These are phyloP conservation scores for Ethmia dodecea DNA, from an alignment of 2,888 invertebrate genomes.

Conservation along the genomic window DNA sequence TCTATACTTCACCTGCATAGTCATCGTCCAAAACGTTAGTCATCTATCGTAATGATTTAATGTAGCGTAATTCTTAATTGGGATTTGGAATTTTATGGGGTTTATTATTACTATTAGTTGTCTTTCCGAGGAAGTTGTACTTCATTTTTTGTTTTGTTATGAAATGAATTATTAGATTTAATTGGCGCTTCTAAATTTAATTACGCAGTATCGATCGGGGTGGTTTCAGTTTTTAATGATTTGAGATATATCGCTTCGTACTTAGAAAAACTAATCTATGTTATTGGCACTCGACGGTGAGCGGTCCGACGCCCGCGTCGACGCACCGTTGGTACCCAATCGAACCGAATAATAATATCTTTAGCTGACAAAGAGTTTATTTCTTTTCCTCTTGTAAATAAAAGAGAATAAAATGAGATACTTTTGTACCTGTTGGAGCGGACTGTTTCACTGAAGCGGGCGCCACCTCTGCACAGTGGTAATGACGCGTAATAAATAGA, in stretches of 20 bases:
- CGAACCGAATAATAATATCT: slow-evolving; percentile 27
- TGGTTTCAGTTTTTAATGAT: slow-evolving; percentile 24
- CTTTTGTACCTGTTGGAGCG: slow-evolving; percentile 69
- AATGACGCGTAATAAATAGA: too few species aligned
- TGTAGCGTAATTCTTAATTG: slow-evolving; percentile 18
- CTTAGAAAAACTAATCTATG: slow-evolving; percentile 36
- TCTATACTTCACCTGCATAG: slow-evolving; percentile 41
- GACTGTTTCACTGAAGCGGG: slow-evolving; percentile 16
- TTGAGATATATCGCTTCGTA: slow-evolving; percentile 56
- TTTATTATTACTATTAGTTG: slow-evolving; percentile 24
- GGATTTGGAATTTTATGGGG: slow-evolving; percentile 24
- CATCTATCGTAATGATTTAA: slow-evolving; percentile 24
- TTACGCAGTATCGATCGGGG: slow-evolving; percentile 27
- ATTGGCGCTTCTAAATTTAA: slow-evolving; percentile 34
- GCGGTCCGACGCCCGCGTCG: slow-evolving; percentile 11
- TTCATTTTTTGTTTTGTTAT: slow-evolving; percentile 38
- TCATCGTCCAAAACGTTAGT: slow-evolving; percentile 47
- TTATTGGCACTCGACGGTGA: slow-evolving; percentile 13
- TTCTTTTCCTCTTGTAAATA: slow-evolving; percentile 56
- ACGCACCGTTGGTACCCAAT: slow-evolving; percentile 34
- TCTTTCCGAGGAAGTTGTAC: slow-evolving; percentile 29
- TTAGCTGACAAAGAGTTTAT: slow-evolving; percentile 28
- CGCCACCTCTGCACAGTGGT: neutral
- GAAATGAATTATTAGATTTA: slow-evolving; percentile 12
- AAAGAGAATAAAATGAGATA: slow-evolving; percentile 43